Conservation (phyloP, 1,140 invertebrate species). For the Atopsyche davidsoni region DNA sequence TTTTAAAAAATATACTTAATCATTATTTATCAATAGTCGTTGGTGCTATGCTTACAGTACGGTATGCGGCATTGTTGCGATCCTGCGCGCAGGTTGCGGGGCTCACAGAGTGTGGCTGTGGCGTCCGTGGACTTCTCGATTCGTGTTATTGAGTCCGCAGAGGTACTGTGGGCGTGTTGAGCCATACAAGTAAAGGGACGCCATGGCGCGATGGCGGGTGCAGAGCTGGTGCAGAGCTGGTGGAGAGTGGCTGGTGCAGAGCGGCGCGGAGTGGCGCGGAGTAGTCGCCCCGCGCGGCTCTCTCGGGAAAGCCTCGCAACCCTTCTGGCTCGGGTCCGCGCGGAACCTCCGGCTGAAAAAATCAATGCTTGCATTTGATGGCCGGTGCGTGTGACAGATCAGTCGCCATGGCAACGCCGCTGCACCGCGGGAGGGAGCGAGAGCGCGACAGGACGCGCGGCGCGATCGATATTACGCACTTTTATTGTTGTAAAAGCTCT, state of each 20-base stretch:
- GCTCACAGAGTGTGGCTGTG: background rate
- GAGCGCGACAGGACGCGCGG: constrained; percentile 9
- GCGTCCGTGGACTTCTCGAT: too few species aligned
- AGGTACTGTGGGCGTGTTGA: too few species aligned
- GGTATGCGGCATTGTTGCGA: background rate
- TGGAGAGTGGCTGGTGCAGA: background rate
- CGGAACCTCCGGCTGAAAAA: too few species aligned
- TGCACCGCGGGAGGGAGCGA: constrained; percentile 12
- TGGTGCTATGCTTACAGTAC: background rate
- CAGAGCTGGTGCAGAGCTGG: too few species aligned
- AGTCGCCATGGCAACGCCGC: constrained; percentile 26
- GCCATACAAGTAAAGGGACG: too few species aligned
- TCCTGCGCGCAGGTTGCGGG: background rate
- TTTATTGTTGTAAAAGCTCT: constrained; percentile 15
- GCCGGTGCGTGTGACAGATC: constrained; percentile 31
- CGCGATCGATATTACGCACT: constrained; percentile 32
- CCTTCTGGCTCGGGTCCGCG: too few species aligned
- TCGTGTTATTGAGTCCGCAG: too few species aligned
- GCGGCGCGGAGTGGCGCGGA: background rate
- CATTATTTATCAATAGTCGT: too few species aligned
- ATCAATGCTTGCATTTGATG: constrained; percentile 32
- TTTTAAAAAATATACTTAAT: too few species aligned
- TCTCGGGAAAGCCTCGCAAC: too few species aligned
- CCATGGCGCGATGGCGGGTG: too few species aligned
- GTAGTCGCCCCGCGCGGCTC: constrained; percentile 12